Conservation (phyloP, 2,888 invertebrate genomes). For the Parnassius apollo region DNA sequence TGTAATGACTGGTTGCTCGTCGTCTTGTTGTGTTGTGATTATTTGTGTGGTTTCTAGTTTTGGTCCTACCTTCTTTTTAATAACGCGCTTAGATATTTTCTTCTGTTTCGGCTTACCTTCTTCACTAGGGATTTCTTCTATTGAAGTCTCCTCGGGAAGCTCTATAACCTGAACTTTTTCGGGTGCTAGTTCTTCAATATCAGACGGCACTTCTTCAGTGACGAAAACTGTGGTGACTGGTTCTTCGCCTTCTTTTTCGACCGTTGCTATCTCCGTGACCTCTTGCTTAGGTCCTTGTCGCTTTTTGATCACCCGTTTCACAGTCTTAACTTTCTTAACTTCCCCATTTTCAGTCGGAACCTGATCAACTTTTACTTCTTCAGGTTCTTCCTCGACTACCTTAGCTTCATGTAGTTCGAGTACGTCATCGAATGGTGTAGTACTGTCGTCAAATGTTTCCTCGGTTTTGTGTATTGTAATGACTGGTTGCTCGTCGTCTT, state of each 20-base stretch:
- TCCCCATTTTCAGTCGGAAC: conserved; percentile 22
- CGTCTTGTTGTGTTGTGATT: too few species aligned
- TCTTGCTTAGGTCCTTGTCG: not conserved
- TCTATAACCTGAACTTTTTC: conserved; percentile 36
- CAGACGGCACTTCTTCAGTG: too few species aligned
- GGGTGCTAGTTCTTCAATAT: conserved; percentile 34
- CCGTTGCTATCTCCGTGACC: not conserved
- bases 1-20: too few species aligned
- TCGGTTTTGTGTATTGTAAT: not conserved
- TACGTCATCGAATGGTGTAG: not conserved
- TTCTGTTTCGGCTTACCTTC: conserved; percentile 40
- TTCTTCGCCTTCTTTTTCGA: not conserved
- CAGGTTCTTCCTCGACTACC: conserved; percentile 28
- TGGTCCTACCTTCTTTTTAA: too few species aligned
- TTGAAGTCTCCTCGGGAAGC: conserved; percentile 41
- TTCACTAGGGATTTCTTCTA: conserved; percentile 49
- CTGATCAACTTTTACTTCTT: conserved; percentile 37
- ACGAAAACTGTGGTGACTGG: not conserved
- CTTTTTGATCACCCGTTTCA: not conserved
- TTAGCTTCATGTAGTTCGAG: conserved; percentile 21
- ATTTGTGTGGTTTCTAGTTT: too few species aligned
- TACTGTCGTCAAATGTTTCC: not conserved
- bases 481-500: not conserved
- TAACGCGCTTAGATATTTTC: conserved; percentile 7
- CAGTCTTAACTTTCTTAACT: not conserved